These are phyloP conservation scores for Athripsodes cinereus DNA, from an alignment of 2,888 invertebrate species.

Conservation along the genomic window DNA sequence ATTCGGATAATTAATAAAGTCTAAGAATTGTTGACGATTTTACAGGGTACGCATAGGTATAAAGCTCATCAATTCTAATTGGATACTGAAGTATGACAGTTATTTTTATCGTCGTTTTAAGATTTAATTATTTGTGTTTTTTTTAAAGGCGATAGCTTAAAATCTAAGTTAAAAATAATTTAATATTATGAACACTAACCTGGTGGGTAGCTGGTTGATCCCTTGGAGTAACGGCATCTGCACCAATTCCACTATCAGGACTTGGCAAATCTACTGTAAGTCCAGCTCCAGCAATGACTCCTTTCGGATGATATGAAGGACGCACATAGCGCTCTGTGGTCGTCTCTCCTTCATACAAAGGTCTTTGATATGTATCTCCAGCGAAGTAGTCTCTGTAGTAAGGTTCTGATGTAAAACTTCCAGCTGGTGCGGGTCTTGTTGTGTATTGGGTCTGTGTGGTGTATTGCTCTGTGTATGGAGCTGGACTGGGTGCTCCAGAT, in stretches of 20 bases:
- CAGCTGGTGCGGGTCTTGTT: slow-evolving; percentile 53
- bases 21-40: too few relatives aligned
- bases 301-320: slow-evolving; percentile 66
- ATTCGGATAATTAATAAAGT: too few relatives aligned
- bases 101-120: too few relatives aligned
- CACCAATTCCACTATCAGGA: slow-evolving; percentile 93
- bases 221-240: slow-evolving; percentile 86
- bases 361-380: slow-evolving; percentile 50
- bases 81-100: too few relatives aligned
- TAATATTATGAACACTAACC: slow-evolving; percentile 62
- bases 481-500: slow-evolving; percentile 59
- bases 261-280: slow-evolving; percentile 92
- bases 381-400: slow-evolving; percentile 74
- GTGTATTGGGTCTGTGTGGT: slow-evolving; percentile 44
- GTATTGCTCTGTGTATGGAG: slow-evolving; percentile 47
- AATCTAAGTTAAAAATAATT: too few relatives aligned
- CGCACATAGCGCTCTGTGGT: slow-evolving; percentile 64
- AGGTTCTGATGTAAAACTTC: slow-evolving; percentile 51
- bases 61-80: too few relatives aligned
- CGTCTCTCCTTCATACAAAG: slow-evolving; percentile 50
- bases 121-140: too few relatives aligned
- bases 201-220: slow-evolving; percentile 86
- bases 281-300: slow-evolving; percentile 69
- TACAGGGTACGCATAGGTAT: too few relatives aligned
- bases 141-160: too few relatives aligned